These are phyloP conservation scores for Melipona quadrifasciata DNA, from an alignment of 1,140 invertebrate genomes.

Conservation along the genomic window DNA sequence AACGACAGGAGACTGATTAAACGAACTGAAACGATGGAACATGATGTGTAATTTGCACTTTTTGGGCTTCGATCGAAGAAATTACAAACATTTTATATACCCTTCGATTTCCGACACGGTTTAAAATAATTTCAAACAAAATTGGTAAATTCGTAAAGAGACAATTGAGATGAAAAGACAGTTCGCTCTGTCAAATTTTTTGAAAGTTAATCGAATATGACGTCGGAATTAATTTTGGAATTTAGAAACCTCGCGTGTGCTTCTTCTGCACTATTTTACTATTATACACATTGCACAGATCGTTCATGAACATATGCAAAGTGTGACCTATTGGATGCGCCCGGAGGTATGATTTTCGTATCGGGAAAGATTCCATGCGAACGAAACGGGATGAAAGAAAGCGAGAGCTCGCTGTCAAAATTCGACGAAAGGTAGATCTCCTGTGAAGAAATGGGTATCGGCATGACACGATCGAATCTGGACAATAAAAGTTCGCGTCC, in stretches of 20 bases:
- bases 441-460: constrained; percentile 63
- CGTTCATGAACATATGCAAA: background rate
- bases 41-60: background rate
- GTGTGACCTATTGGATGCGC: background rate
- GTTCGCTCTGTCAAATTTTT: too few species aligned
- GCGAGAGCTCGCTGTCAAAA: constrained; percentile 3
- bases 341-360: background rate
- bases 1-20: background rate
- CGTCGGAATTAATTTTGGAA: too few species aligned
- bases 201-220: too few species aligned
- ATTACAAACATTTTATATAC: too few species aligned
- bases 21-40: background rate
- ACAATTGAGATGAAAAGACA: too few species aligned
- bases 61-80: too few species aligned
- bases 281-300: too few species aligned
- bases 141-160: too few species aligned
- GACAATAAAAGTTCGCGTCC: constrained; percentile 54
- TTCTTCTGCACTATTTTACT: background rate
- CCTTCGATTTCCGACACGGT: too few species aligned
- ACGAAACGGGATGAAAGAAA: background rate
- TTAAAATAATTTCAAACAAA: too few species aligned
- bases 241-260: too few species aligned
- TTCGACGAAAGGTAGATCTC: constrained; percentile 51
- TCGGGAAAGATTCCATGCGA: background rate
- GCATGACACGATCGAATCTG: constrained; percentile 68